Evolutionary conservation across 2,888 invertebrate species (phyloP), one percentile per base, ranked within the genome.

Genomic region (Ellobium chinense): DNA sequence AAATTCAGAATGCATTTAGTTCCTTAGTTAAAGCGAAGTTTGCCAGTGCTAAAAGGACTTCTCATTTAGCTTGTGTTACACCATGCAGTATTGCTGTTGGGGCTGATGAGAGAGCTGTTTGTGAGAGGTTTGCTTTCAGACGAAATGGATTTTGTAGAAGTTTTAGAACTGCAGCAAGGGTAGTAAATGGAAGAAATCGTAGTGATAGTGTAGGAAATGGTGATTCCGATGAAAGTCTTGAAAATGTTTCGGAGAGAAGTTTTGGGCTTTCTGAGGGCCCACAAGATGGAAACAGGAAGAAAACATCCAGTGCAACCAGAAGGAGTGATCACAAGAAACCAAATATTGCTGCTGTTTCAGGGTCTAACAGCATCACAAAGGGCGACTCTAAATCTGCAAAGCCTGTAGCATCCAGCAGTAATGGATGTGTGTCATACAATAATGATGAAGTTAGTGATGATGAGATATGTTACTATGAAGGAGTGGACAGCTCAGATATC

Each of bases 191-290:
- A 24, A 75, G 80, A 75, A 69, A 36, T 21, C 75, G 80, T 27
- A 73, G 56, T 46, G 75, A 80, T 37, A 80, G 80, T 70, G 75
- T 70, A 37, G 75, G 80, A 24, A 75, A 80, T 69, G 80, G 46
- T 62, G 80, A 80, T 54, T 80, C 80, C 37, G 80, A 80, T 69
- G 80, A 80, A 54, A 80, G 80, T 63, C 62, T 75, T 21, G 80
- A 80, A 75, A 80, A 80, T 46, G 27, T 80, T 39, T 80, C 80
- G 36, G 75, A 75, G 46, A 34, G 37, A 31, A 75, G 39, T 39
- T 73, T 80, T 68, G 27, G 36, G 27, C 29, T 36, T 24, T 62
- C 74, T 46, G 75, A 58, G 37, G 69, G 56, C 36, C 80, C 80
- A 46, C 74, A 73, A 39, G 74, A 80, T 54, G 80, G 74, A 12